Conservation (phyloP, 2,888 invertebrate genomes). For the Limnephilus marmoratus region DNA sequence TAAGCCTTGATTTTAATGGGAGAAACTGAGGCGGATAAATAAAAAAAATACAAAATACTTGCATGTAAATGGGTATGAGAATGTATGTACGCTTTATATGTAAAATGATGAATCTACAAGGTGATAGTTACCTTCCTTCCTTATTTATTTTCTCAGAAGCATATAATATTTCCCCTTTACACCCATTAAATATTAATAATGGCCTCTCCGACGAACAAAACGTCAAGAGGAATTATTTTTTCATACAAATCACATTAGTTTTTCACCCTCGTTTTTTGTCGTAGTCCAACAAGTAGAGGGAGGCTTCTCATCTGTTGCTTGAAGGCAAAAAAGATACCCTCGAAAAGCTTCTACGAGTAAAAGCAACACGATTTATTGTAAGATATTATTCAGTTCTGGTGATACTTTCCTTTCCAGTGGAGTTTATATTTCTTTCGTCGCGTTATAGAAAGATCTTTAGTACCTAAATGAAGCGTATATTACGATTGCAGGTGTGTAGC, state of each 20-base stretch:
- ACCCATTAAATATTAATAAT: background rate
- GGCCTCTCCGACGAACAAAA: background rate
- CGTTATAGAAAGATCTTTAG: background rate
- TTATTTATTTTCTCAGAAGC: background rate
- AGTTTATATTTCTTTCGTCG: background rate
- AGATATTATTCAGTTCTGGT: background rate
- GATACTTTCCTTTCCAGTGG: background rate
- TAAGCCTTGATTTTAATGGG: too few relatives aligned
- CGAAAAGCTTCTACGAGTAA: background rate
- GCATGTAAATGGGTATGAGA: background rate
- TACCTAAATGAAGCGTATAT: background rate
- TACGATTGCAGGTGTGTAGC: background rate
- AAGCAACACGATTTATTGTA: background rate
- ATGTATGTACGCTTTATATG: background rate
- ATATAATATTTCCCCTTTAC: background rate
- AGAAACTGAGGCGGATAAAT: too few relatives aligned
- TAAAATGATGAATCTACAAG: background rate
- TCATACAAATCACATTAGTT: slow-evolving; percentile 2
- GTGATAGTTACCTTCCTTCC: background rate
- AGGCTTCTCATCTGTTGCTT: background rate
- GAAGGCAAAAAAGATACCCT: background rate
- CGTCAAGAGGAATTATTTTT: background rate
- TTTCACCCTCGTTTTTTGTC: background rate
- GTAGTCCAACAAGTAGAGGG: background rate
- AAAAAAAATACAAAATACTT: too few relatives aligned